These are phyloP conservation scores for Mesocricetus auratus DNA, from an alignment of 2,113 vertebrate genomes.

Conservation along the genomic window DNA sequence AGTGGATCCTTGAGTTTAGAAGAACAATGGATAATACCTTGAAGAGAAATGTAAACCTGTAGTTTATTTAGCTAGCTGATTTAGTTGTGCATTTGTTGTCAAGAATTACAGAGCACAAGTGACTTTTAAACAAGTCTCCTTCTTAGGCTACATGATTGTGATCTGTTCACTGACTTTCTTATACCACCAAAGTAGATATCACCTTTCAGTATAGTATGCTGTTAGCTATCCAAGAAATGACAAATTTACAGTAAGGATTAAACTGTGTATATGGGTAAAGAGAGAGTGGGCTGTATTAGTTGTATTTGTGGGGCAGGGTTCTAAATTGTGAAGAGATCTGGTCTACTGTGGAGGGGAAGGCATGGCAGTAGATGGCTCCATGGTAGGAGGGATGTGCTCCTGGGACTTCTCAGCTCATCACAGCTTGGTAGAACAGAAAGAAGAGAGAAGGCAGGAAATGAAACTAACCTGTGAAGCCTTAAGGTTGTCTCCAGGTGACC, in stretches of 20 bases:
- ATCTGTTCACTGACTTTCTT: not conserved
- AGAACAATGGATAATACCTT: not conserved
- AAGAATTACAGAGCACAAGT: not conserved
- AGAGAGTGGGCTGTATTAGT: not conserved
- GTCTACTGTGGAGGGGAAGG: not conserved
- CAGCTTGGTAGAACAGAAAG: not conserved
- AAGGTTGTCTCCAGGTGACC: too few species aligned
- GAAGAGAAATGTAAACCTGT: not conserved
- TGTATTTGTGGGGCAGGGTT: not conserved
- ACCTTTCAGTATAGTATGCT: not conserved
- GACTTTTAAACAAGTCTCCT: not conserved
- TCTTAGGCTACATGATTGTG: not conserved
- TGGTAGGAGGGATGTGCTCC: not conserved
- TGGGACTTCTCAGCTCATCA: not conserved
- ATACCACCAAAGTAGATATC: not conserved
- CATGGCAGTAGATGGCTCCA: not conserved
- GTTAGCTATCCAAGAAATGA: not conserved
- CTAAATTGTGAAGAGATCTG: not conserved
- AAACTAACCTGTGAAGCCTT: not conserved
- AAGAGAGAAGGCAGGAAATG: not conserved
- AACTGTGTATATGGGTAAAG: not conserved
- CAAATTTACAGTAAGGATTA: not conserved
- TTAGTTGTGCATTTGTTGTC: not conserved
- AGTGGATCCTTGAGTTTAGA: not conserved
- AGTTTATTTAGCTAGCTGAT: not conserved